Conservation (phyloP, 2,888 invertebrate species). For the Aproaerema taeniolella region DNA sequence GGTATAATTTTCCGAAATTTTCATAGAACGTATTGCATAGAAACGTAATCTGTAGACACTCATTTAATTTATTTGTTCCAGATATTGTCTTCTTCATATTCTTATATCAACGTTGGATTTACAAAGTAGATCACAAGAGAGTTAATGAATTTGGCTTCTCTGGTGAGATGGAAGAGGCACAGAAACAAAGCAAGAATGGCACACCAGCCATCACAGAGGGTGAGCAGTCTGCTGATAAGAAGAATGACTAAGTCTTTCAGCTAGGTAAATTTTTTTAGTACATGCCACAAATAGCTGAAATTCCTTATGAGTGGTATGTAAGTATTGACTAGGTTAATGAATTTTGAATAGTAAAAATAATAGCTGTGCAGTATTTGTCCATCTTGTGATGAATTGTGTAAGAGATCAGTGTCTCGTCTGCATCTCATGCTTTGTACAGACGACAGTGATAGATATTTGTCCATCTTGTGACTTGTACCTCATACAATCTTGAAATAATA, state of each 20-base stretch:
- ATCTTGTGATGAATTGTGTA: no score
- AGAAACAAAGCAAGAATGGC: slow-evolving; percentile 48
- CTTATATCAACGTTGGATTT: slow-evolving; percentile 99
- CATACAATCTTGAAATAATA: no score
- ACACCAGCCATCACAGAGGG: slow-evolving; percentile 51
- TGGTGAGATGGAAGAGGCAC: slow-evolving; percentile 88
- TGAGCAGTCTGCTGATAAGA: slow-evolving; percentile 60
- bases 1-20: background rate
- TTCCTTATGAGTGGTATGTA: slow-evolving; percentile 10
- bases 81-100: slow-evolving; percentile 99
- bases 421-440: no score
- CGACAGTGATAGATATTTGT: no score
- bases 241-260: slow-evolving; percentile 73
- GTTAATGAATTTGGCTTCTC: slow-evolving; percentile 99
- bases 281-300: background rate
- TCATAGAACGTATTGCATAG: background rate
- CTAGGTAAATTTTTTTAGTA: slow-evolving; percentile 22
- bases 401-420: no score
- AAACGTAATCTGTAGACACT: background rate
- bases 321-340: slow-evolving; percentile 8
- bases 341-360: slow-evolving; percentile 6
- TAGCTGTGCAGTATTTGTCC: slow-evolving; percentile 8
- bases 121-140: slow-evolving; percentile 95
- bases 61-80: slow-evolving; percentile 48
- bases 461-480: no score